Evolutionary conservation across 2,113 vertebrate species (phyloP), one percentile per base, ranked within the genome.

Genomic region (Osmerus eperlanus): DNA sequence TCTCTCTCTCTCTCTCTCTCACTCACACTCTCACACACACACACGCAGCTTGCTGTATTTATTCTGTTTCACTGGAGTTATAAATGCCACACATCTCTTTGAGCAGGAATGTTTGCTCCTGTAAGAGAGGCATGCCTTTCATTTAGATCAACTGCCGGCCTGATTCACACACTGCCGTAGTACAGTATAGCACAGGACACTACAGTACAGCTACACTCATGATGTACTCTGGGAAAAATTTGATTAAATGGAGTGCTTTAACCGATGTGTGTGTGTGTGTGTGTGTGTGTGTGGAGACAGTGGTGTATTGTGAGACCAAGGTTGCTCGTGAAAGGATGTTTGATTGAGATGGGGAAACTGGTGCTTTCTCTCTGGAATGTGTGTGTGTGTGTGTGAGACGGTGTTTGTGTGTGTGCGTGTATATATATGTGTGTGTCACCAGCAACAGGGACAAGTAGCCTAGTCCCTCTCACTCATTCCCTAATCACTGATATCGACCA

Each of bases 151-250:
- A 65, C 28, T n/a, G 68, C 47, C 55, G n/a, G 2, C 16, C 54
- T 28, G 18, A n/a, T 23, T 29, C 25, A 25, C 29, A 63, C 21
- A 36, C 55, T 53, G 67, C 65, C 53, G 58, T 47, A 25, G 23
- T 74, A 19, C 60, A 15, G 19, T 62, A 41, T 8, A 62, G 21
- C n/a, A 4, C 36, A 25, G 23, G 23, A 62, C 12, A 14, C 21
- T 25, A 63, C 41, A 29, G 53, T 55, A 74, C 61, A 62, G 56
- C 59, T 4, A 12, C 53, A 41, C 55, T 72, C 36, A 41, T 41
- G 65, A 79, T 75, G 54, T 68, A 72, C 69, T 67, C 68, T 70
- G 68, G 28, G 71, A 11, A 52, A 65, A 71, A 67, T 79, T 67
- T 63, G 56, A 13, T 74, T 41, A 53, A 63, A 54, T 65, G 58